Conservation (phyloP, 2,113 vertebrate species). For the Lates calcarifer region DNA sequence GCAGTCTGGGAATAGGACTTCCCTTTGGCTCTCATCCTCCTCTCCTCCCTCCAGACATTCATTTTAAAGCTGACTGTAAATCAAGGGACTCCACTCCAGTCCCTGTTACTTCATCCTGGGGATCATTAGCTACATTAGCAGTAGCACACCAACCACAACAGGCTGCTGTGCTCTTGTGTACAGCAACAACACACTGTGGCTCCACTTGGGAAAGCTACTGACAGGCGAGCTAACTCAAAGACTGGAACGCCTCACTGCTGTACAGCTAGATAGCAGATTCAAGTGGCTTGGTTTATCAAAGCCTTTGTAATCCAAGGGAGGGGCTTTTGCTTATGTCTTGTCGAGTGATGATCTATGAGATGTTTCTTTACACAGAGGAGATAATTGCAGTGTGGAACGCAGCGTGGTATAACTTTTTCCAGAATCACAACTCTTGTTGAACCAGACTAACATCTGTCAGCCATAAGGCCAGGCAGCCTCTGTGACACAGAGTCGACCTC, state of each 20-base stretch:
- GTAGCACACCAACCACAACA: conserved; percentile 37
- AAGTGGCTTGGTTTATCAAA: conserved; percentile 44
- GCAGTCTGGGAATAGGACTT: conserved; percentile 46
- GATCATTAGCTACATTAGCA: conserved; percentile 61
- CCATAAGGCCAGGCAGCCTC: conserved; percentile 72
- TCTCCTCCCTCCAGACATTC: conserved; percentile 33
- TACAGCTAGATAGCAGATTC: conserved; percentile 34
- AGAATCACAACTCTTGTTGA: conserved; percentile 66
- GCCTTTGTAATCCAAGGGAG: conserved; percentile 48
- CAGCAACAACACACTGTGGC: conserved; percentile 24
- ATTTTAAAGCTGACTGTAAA: conserved; percentile 47
- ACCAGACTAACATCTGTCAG: conserved; percentile 78
- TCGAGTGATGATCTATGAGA: conserved; percentile 62
- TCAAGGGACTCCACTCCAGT: conserved; percentile 39
- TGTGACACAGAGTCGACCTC: conserved; percentile 77
- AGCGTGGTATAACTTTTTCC: conserved; percentile 70
- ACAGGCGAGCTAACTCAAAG: conserved; percentile 35
- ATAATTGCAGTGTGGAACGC: conserved; percentile 60
- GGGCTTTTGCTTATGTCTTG: conserved; percentile 49
- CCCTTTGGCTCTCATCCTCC: conserved; percentile 31
- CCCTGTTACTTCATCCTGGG: conserved; percentile 25
- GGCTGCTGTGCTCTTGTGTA: conserved; percentile 22
- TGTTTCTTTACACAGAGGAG: conserved; percentile 65
- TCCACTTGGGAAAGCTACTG: conserved; percentile 43
- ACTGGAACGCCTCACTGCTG: conserved; percentile 7